Conservation (phyloP, 2,797 vertebrate species). For the Cetoscarus ocellatus region DNA sequence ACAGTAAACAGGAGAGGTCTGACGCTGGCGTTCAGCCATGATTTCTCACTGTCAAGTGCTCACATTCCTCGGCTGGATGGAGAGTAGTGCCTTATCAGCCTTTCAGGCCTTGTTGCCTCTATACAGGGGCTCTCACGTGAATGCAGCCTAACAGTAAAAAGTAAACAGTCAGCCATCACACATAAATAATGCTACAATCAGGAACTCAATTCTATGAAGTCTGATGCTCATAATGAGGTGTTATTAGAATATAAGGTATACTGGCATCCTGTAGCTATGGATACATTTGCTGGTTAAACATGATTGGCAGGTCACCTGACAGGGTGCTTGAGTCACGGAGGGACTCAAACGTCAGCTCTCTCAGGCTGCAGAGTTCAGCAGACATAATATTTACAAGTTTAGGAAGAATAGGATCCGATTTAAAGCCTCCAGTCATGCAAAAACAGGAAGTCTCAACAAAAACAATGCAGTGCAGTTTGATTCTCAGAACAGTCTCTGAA, state of each 20-base stretch:
- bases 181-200: constrained; percentile 11
- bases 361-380: constrained; percentile 64
- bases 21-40: constrained; percentile 63
- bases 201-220: constrained; percentile 18
- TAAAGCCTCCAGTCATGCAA: constrained; percentile 53
- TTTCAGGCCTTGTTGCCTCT: constrained; percentile 55
- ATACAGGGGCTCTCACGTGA: constrained; percentile 27
- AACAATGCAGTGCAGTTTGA: constrained; percentile 41
- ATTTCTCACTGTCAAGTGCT: constrained; percentile 72
- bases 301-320: constrained; percentile 68
- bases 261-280: constrained; percentile 44
- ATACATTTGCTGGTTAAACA: constrained; percentile 19
- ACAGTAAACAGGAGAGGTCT: constrained; percentile 68
- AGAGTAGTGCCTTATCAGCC: constrained; percentile 71
- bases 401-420: constrained; percentile 47
- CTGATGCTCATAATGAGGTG: constrained; percentile 20
- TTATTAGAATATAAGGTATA: constrained; percentile 22
- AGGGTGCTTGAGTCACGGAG: constrained; percentile 54
- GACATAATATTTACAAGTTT: constrained; percentile 77
- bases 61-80: constrained; percentile 76
- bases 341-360: constrained; percentile 44
- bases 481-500: constrained; percentile 52
- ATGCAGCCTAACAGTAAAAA: constrained; percentile 31
- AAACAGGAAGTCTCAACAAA: constrained; percentile 69
- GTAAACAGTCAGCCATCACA: constrained; percentile 19